Evolutionary conservation across 2,888 invertebrate genomes (phyloP), one percentile per base, ranked within the genome.

Genomic region (Eremobia ochroleuca): DNA sequence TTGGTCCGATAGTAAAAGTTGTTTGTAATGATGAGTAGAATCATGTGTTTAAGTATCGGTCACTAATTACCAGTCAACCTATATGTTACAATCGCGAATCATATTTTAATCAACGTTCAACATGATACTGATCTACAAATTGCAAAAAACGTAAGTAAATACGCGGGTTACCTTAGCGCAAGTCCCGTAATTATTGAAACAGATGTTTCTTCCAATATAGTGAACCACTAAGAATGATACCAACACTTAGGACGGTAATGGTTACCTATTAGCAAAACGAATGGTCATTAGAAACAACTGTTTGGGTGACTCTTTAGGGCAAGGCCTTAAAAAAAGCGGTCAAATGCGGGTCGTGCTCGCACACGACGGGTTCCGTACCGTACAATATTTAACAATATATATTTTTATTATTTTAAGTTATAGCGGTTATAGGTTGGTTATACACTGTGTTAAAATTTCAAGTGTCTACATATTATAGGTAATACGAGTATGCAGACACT

Each of bases 201-300:
- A 64, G 61, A 46, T 58, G 46, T 68, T n/a, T 0, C 34, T 61
- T 40, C 21, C 2, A 65, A 59, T 43, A 37, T 25, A 58, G 40
- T 40, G 8, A 58, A 49, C 71, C 59, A 70, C 40, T 71, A 73
- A 81, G 65, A 58, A 62, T 72, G 37, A 72, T 76, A 78, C 62
- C 21, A 74, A 18, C 61, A 49, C 49, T 85, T 66, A 34, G 15
- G 55, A 9, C 15, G 4, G 55, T 25, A 81, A 76, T 70, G 43
- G 64, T 52, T 61, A 40, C 46, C 73, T 67, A 65, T 78, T 68
- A 72, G 72, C 28, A 40, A 64, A 76, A 61, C 31, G 49, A 77
- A 75, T 74, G 71, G 9, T 74, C 64, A 73, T 82, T 75, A 75
- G 18, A 40, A 61, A 37, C 37, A 55, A 66, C 59, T 74, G n/a